Percentiles rank a stretch among this genome's conserved stretches.
Evolutionary conservation across 2,113 vertebrate species (phyloP).

Genomic region (Petromus typicus): DNA sequence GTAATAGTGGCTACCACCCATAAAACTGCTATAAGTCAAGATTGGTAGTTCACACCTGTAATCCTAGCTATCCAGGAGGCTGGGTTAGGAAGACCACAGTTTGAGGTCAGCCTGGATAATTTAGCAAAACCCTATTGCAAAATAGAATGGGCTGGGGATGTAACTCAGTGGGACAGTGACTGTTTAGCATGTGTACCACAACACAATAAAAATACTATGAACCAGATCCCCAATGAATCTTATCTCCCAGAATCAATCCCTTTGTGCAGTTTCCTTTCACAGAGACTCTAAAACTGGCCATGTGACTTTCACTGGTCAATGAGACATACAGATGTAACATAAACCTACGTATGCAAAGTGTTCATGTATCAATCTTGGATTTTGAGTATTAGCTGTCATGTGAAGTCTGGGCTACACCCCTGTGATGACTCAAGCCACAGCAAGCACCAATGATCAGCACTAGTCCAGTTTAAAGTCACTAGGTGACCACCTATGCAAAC

Average conservation of each 20-base stretch:
- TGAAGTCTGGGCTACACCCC: not conserved
- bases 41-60: not conserved
- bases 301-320: slow-evolving; percentile 19
- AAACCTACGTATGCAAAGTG: not conserved
- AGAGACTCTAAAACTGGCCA: not conserved
- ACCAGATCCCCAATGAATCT: not conserved
- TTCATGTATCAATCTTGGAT: not conserved
- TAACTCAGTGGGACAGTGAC: not conserved
- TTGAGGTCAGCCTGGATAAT: not conserved
- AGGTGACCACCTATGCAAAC: not conserved
- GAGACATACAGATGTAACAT: not conserved
- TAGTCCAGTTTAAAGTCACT: not conserved
- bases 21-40: not conserved
- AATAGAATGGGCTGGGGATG: not conserved
- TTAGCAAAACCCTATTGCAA: not conserved
- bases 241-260: not conserved
- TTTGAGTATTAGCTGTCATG: not conserved
- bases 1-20: not conserved
- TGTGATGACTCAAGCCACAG: not conserved
- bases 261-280: not conserved
- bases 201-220: not conserved
- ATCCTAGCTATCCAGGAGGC: not conserved
- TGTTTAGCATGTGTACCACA: not conserved
- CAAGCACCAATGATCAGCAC: not conserved
- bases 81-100: not conserved